A percentile compares a stretch with the other conserved stretches of the same genome.
Evolutionary conservation across 1,140 invertebrate species (phyloP).

Genomic region (Spodoptera litura): DNA sequence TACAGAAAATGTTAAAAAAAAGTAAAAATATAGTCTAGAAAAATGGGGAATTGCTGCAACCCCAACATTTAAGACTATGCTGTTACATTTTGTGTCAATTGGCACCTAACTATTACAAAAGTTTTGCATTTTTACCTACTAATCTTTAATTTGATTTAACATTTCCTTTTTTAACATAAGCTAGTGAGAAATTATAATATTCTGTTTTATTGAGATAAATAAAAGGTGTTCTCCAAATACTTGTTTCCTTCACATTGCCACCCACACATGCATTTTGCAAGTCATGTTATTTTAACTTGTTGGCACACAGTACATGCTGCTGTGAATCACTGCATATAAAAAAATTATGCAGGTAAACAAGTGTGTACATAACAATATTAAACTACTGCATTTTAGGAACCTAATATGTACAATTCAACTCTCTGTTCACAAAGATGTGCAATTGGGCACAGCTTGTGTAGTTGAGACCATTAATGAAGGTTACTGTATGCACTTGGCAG

Average conservation of each 20-base stretch:
- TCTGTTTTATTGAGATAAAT: slow-evolving; percentile 84
- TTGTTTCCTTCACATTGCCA: slow-evolving; percentile 64
- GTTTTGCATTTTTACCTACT: slow-evolving; percentile 65
- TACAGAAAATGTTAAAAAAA: slow-evolving; percentile 54
- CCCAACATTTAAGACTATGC: slow-evolving; percentile 24
- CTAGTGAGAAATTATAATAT: slow-evolving; percentile 85
- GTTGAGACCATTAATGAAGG: not conserved
- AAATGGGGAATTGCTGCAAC: slow-evolving; percentile 51
- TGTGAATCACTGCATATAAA: slow-evolving; percentile 40
- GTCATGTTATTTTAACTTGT: slow-evolving; percentile 72
- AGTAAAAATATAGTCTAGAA: slow-evolving; percentile 51
- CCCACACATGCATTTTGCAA: slow-evolving; percentile 65
- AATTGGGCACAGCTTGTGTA: no score
- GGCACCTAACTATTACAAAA: slow-evolving; percentile 26
- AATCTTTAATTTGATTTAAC: slow-evolving; percentile 71
- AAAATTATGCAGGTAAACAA: not conserved
- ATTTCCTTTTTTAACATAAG: slow-evolving; percentile 79
- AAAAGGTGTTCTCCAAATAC: slow-evolving; percentile 78
- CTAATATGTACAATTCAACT: not conserved
- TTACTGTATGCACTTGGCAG: not conserved
- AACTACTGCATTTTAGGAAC: not conserved
- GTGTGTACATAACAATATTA: not conserved
- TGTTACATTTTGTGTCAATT: slow-evolving; percentile 37
- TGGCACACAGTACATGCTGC: slow-evolving; percentile 66
- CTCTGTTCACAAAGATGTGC: not conserved